Percentiles rank a stretch among this genome's conserved stretches.
These are phyloP conservation scores for Drosophila malerkotliana DNA, from an alignment of 1,140 invertebrate genomes.

Conservation along the genomic window DNA sequence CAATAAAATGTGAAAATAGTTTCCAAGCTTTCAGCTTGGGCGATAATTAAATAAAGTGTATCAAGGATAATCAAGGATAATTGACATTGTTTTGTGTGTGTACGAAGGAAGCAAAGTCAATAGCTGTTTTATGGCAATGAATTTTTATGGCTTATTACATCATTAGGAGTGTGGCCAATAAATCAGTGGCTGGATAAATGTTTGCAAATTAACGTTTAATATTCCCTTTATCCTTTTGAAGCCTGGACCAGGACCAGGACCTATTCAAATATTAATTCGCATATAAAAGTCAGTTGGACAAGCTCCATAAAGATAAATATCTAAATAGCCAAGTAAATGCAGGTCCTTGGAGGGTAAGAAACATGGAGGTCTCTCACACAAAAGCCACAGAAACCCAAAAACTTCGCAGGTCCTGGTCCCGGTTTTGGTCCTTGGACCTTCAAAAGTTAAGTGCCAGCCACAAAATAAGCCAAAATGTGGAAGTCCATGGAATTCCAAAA, in stretches of 20 bases:
- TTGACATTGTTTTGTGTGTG: not conserved
- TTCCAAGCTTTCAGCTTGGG: conserved; percentile 9
- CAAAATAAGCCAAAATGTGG: conserved; percentile 41
- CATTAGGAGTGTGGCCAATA: conserved; percentile 19
- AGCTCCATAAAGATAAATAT: conserved; percentile 54
- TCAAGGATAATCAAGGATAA: not conserved
- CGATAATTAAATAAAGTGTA: not conserved
- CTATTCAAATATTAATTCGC: conserved; percentile 50
- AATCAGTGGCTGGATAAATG: conserved; percentile 32
- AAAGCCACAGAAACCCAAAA: conserved; percentile 29
- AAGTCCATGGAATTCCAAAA: not conserved
- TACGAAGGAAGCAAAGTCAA: not conserved
- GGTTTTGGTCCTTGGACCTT: conserved; percentile 13
- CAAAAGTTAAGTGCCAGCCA: conserved; percentile 49
- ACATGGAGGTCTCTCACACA: too few relatives aligned
- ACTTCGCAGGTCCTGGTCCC: not conserved
- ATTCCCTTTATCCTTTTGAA: conserved; percentile 24
- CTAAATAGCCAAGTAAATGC: conserved; percentile 57
- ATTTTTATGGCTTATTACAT: conserved; percentile 32
- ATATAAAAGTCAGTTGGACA: conserved; percentile 55
- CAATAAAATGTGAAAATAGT: conserved; percentile 14
- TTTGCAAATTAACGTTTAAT: conserved; percentile 31
- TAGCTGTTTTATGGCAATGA: not conserved
- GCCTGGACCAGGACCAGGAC: conserved; percentile 1
- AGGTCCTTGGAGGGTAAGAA: conserved; percentile 40